Conservation (phyloP, 2,888 invertebrate genomes). For the Hermaeophaga mercurialis region DNA sequence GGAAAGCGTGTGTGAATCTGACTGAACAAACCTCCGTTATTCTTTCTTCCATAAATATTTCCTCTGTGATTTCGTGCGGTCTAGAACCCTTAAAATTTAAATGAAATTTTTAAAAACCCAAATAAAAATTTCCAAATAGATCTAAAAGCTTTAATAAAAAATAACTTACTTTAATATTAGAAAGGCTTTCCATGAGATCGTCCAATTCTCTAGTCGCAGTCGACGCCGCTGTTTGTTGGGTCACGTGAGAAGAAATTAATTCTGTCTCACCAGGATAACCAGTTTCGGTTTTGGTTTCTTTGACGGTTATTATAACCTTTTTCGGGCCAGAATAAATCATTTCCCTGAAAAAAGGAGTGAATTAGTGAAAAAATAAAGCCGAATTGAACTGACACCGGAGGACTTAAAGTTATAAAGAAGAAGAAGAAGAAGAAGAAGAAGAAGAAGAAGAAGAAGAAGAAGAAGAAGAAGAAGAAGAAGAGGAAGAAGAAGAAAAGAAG, state of each 20-base stretch:
- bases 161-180: conserved; percentile 85
- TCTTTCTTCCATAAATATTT: conserved; percentile 8
- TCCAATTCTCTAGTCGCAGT: conserved; percentile 94
- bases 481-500: too few relatives aligned
- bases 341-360: conserved; percentile 50
- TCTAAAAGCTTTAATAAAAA: not conserved
- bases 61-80: not conserved
- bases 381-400: too few relatives aligned
- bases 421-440: too few relatives aligned
- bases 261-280: conserved; percentile 61
- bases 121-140: not conserved
- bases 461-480: too few relatives aligned
- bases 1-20: not conserved
- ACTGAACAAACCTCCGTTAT: conserved; percentile 6
- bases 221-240: conserved; percentile 70
- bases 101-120: not conserved
- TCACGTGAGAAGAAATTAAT: conserved; percentile 62
- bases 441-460: too few relatives aligned
- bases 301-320: conserved; percentile 65
- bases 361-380: too few relatives aligned
- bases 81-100: not conserved
- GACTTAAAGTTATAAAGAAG: too few relatives aligned
- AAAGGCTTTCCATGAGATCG: conserved; percentile 93
- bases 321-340: conserved; percentile 58
- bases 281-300: conserved; percentile 66